These are phyloP conservation scores for Centruroides vittatus DNA, from an alignment of 1,140 invertebrate genomes.

Conservation along the genomic window DNA sequence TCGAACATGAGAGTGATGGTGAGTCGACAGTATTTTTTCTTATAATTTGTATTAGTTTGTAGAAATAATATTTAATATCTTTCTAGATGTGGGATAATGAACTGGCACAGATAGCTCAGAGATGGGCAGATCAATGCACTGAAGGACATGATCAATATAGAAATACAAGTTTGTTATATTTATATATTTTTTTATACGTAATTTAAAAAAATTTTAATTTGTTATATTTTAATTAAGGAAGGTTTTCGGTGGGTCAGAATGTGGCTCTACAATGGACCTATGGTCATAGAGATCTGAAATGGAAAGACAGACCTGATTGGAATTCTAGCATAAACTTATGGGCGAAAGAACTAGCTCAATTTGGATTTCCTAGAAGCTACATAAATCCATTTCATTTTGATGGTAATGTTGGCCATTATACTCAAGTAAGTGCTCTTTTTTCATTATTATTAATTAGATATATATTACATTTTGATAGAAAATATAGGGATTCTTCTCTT, in stretches of 20 bases:
- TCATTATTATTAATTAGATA: slow-evolving; percentile 52
- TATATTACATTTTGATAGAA: slow-evolving; percentile 9
- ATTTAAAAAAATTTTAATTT: too few relatives aligned
- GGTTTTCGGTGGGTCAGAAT: slow-evolving; percentile 69
- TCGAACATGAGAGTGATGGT: slow-evolving; percentile 21
- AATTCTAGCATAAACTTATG: slow-evolving; percentile 44
- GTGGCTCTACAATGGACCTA: slow-evolving; percentile 61
- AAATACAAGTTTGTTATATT: slow-evolving; percentile 6
- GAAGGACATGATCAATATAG: slow-evolving; percentile 49
- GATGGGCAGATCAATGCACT: slow-evolving; percentile 63
- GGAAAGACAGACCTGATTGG: slow-evolving; percentile 49
- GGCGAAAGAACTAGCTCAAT: slow-evolving; percentile 54
- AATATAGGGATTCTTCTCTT: slow-evolving; percentile 24
- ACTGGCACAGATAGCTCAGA: slow-evolving; percentile 58
- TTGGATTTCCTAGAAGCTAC: slow-evolving; percentile 44
- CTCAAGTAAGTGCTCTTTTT: slow-evolving; percentile 41
- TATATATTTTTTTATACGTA: too few relatives aligned
- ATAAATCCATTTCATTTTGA: slow-evolving; percentile 33
- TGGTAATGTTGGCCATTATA: slow-evolving; percentile 59
- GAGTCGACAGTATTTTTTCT: not conserved
- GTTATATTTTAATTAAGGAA: slow-evolving; percentile 27
- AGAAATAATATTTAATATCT: not conserved
- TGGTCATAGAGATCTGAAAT: slow-evolving; percentile 38
- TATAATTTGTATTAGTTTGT: not conserved
- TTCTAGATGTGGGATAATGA: slow-evolving; percentile 60